Evolutionary conservation across 1,140 invertebrate species (phyloP), one percentile per base, ranked within the genome.

Genomic region (Lordiphosa clarofinis): DNA sequence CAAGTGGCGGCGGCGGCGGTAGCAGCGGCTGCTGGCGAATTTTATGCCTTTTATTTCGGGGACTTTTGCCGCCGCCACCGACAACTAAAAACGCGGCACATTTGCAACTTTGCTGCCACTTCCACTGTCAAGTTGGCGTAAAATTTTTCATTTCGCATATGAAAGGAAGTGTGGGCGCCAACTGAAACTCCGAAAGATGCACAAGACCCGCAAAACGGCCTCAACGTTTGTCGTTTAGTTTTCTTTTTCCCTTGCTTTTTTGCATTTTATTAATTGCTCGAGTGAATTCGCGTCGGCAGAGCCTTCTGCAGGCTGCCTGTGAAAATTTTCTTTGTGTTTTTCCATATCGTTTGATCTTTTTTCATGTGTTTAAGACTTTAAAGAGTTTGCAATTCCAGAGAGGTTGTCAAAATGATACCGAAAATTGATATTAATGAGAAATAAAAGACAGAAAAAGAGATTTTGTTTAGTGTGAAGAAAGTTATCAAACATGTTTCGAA

Each of bases 111-210:
- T 73, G 75, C 60, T 79, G 74, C 75, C 74, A 79, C 74, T 79
- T 79, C 75, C 74, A 79, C 75, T 81, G 75, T 79, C 75, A 81
- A 81, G 81, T 69, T 76, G 74, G 74, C 78, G 76, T 82, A 82
- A 82, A 82, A 82, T 82, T 82, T 82, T 68, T 82, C 75, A 82
- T 82, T 82, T 82, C 76, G 67, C 78, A 82, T 82, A 82, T 82
- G 76, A 82, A 82, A 82, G 78, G 76, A 82, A 82, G 76, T 82
- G 76, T 81, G 76, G 76, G 76, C 76, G 76, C 75, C 76, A 19
- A 19, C 19, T 3, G 19, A 19, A 19, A 19, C 19, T 19, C 19
- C 19, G 3, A 12, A 40, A 28, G 24, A 28, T 28, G 24, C 24
- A 6, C 46, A 43, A 54, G 21, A 64, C 56, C 66, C 62, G 24